Base-by-base conservation (phyloP, 92 coral and sea anemone genomes). In the Hydrozoanthus gracilis region DNA sequence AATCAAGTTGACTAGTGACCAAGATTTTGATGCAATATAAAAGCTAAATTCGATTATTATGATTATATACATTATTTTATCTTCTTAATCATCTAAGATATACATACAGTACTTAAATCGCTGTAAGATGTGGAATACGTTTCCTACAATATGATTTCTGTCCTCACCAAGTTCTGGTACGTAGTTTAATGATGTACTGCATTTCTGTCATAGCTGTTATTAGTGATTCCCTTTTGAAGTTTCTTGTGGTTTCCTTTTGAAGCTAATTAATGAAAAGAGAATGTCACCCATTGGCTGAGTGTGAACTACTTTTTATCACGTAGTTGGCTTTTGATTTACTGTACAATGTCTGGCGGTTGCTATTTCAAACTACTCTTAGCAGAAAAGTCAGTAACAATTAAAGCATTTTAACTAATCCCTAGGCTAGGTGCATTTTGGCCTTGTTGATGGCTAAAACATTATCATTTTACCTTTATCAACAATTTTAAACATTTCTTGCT, bases 101-200 rank as follows among this genome's bases (percentile, higher is more conserved):
- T 64, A 64, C 70, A 64, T n/a, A n/a, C n/a, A 15, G 15, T 15
- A 8, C 70, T 14, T 14, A 64, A 64, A 64, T 64, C 18, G 18
- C 70, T 64, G 70, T 64, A 14, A 64, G n/a, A 64, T 64, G 70
- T 64, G 70, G 70, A 15, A 64, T 64, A 64, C 70, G 39, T 64
- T 64, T 64, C 35, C 70, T 64, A 64, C 35, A 64, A 64, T 64
- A 17, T 64, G 70, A 64, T 64, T 64, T 61, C 67, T 61, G 67
- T 61, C 13, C 67, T 15, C 67, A 3, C n/a, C 67, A 61, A 61
- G 67, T 2, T 17, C 67, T 61, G 67, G 67, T 61, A n/a, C n/a
- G n/a, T n/a, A 61, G 67, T 61, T 61, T 61, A 61, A 11, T 64
- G 70, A 64, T 64, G 70, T 64, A 64, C 70, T n/a, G 70, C 70